Evolutionary conservation across 2,113 vertebrate species (phyloP).

Genomic region (Connochaetes taurinus): DNA sequence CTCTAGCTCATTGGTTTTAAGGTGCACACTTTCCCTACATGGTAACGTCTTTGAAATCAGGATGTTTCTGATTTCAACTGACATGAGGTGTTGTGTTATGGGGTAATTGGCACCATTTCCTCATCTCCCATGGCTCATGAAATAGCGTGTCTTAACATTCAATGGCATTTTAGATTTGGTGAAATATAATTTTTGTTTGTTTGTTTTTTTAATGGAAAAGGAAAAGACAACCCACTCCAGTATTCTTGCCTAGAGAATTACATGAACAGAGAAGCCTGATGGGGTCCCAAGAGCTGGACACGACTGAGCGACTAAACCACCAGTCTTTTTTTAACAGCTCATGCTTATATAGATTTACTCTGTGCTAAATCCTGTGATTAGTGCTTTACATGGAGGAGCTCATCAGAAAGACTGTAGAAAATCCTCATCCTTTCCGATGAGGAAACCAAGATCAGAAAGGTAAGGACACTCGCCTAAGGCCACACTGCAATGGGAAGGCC

Average conservation of each 20-base stretch:
- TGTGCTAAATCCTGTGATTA: neutral
- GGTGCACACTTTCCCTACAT: neutral
- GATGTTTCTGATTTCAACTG: neutral
- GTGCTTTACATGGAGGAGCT: neutral
- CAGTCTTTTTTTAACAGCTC: neutral
- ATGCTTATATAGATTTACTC: neutral
- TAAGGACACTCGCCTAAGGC: neutral
- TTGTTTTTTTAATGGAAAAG: neutral
- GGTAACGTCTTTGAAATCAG: neutral
- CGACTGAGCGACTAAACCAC: neutral
- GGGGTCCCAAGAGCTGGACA: neutral
- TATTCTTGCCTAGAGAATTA: neutral
- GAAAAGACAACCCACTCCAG: neutral
- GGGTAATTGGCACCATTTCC: neutral
- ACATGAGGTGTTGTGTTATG: neutral
- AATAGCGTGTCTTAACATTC: neutral
- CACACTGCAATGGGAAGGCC: neutral
- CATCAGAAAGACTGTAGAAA: neutral
- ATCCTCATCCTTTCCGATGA: neutral
- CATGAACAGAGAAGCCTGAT: neutral
- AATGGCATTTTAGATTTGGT: neutral
- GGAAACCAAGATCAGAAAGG: neutral
- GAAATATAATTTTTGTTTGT: neutral
- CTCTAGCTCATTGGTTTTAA: neutral
- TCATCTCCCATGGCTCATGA: neutral